Evolutionary conservation across 1,140 invertebrate genomes (phyloP).

Genomic region (Macrobrachium nipponense): DNA sequence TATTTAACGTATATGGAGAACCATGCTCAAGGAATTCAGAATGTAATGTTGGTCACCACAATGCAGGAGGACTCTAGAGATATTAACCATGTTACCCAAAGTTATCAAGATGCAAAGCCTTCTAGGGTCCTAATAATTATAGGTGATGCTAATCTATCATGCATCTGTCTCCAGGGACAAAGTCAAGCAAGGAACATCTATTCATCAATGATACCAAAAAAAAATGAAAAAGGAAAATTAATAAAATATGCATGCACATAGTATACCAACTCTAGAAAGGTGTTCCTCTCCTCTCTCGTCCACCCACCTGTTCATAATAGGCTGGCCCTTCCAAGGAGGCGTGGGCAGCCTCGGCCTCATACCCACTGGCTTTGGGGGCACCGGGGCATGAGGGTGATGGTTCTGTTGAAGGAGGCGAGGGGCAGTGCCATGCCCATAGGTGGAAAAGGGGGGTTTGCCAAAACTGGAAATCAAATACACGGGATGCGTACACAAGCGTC

Average conservation of each 20-base stretch:
- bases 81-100: too few relatives aligned
- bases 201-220: not conserved
- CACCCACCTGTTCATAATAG: slow-evolving; percentile 33
- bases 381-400: not conserved
- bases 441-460: slow-evolving; percentile 47
- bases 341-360: slow-evolving; percentile 7
- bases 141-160: not conserved
- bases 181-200: not conserved
- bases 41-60: too few relatives aligned
- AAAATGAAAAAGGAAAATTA: not conserved
- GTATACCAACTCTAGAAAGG: not conserved
- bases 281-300: too few relatives aligned
- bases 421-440: slow-evolving; percentile 28
- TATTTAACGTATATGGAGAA: not conserved
- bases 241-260: not conserved
- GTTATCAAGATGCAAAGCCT: too few relatives aligned
- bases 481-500: not conserved
- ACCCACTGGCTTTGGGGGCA: not conserved
- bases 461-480: slow-evolving; percentile 55
- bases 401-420: slow-evolving; percentile 27
- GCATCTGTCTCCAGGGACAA: not conserved
- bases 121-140: not conserved
- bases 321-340: slow-evolving; percentile 16
- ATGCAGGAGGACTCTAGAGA: too few relatives aligned
- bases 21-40: too few relatives aligned